Evolutionary conservation across 64 coral and sea anemone genomes (phyloP), one percentile per base, ranked within the genome.

Genomic region (Exaiptasia diaphana): DNA sequence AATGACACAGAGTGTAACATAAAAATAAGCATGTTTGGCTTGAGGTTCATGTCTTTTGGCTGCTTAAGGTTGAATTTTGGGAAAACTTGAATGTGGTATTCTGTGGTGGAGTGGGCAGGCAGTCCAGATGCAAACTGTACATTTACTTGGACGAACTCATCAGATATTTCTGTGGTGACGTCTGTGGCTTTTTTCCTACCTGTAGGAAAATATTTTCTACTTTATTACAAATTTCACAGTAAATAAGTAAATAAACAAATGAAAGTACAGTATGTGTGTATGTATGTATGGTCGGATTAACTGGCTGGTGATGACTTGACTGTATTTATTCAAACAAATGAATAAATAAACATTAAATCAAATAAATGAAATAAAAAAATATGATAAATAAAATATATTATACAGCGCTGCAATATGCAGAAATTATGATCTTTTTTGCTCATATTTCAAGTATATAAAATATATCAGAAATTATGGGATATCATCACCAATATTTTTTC

Each of bases 11-110:
- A 88, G 56, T 73, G 76, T 6, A 88, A 48, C 48, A 88, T 81
- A 40, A 88, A 21, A 17, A 88, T 62, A 3, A 88, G 36, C 27
- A 88, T 61, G 31, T 81, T 88, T 33, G 78, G 53, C 27, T 67
- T 88, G 22, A 64, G 48, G 40, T 41, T 45, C 12, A 49, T 50
- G 20, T 60, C 22, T 73, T 52, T 52, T 7, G 85, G 76, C 29
- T 88, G 75, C 31, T 88, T 71, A 7, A 88, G 41, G 44, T 80
- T 59, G 36, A 88, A 88, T 11, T 88, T 60, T 10, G 85, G 85
- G 14, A 63, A 81, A 21, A 88, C 49, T 58, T 88, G 85, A 54
- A 88, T 80, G 52, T 80, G 28, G 44, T 81, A 88, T 27, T 88
- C 76, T 14, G 53, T 59, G 49, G 71, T 46, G 34, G 53, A 11